phyloP scores from a whole-genome alignment of 92 coral and sea anemone species.

The Virgularia gustaviana region DNA sequence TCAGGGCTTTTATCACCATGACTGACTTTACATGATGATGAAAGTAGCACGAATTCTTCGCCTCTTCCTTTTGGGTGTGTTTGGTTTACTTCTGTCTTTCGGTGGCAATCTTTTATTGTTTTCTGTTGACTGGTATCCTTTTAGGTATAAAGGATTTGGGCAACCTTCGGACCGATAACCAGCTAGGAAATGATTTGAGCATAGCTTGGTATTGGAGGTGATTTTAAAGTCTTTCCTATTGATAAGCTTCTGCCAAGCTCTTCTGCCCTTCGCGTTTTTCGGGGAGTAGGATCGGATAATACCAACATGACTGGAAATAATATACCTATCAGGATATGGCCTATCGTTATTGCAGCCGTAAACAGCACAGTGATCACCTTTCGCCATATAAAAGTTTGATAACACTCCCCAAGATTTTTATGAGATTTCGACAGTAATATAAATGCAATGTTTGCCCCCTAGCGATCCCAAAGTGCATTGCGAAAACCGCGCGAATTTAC shows the following conservation, averaged over 20 bases:
- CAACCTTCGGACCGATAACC: constrained; percentile 52
- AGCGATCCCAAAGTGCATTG: too few relatives aligned
- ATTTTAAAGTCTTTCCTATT: constrained; percentile 47
- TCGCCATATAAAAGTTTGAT: too few relatives aligned
- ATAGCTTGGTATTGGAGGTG: constrained; percentile 39
- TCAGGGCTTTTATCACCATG: not conserved
- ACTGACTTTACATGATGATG: not conserved
- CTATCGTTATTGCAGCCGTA: constrained; percentile 59
- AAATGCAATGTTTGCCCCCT: too few relatives aligned
- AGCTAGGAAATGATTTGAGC: constrained; percentile 51
- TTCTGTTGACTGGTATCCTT: constrained; percentile 49
- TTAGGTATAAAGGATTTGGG: constrained; percentile 53
- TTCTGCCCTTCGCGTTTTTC: constrained; percentile 15
- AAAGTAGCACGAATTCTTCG: too few relatives aligned
- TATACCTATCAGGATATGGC: constrained; percentile 51
- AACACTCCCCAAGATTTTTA: too few relatives aligned
- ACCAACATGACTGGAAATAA: constrained; percentile 43
- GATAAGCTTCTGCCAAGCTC: constrained; percentile 37
- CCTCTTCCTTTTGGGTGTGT: not conserved
- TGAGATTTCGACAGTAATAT: too few relatives aligned
- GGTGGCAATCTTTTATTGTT: constrained; percentile 55
- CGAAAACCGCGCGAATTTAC: too few relatives aligned
- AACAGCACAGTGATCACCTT: constrained; percentile 55
- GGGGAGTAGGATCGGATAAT: constrained; percentile 51
- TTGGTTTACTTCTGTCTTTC: constrained; percentile 2